Evolutionary conservation across 2,113 vertebrate genomes (phyloP).

Genomic region (Lycaon pictus): DNA sequence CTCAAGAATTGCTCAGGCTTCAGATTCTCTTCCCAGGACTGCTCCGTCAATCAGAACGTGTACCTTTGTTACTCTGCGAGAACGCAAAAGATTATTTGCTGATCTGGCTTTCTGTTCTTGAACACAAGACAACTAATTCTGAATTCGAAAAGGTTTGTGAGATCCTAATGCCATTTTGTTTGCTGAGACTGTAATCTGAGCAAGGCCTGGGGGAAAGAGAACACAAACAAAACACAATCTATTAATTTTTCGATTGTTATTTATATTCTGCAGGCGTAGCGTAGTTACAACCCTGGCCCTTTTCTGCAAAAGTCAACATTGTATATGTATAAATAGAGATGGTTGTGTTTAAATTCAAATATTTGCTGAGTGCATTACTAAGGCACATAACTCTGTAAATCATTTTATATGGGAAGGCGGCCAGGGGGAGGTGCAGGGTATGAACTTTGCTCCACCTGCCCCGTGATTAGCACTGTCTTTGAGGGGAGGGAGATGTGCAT

Average conservation of each 20-base stretch:
- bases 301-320: neutral
- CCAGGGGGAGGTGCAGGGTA: accelerated
- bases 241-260: neutral
- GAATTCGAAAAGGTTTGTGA: neutral
- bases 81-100: neutral
- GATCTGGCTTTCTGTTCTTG: neutral
- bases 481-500: accelerated
- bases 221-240: neutral
- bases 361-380: neutral
- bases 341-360: neutral
- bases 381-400: no score
- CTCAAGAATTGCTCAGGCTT: neutral
- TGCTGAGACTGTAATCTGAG: neutral
- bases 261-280: neutral
- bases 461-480: accelerated
- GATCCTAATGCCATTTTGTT: neutral
- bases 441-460: no score
- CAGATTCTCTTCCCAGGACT: neutral
- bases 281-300: neutral
- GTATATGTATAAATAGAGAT: neutral
- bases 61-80: neutral
- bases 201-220: neutral
- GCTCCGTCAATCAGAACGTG: neutral
- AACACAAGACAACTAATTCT: neutral
- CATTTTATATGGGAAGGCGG: accelerated